These are phyloP conservation scores for Oreochromis spilurus DNA, from an alignment of 2,113 vertebrate species.

Conservation along the genomic window DNA sequence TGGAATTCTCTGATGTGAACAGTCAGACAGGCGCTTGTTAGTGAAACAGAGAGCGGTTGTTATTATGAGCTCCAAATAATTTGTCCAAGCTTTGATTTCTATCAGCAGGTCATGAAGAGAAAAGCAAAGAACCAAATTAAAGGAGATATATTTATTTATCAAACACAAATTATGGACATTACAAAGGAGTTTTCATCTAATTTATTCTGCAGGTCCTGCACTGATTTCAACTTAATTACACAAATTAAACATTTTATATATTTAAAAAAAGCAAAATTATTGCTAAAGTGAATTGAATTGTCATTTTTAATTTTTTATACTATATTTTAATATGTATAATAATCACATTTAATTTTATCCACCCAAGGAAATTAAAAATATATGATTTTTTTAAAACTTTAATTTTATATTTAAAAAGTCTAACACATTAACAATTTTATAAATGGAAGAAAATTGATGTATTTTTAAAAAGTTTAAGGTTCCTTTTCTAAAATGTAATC, in stretches of 20 bases:
- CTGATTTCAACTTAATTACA: neutral
- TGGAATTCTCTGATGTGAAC: neutral
- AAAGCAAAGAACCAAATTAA: neutral
- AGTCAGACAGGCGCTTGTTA: neutral
- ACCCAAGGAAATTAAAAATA: neutral
- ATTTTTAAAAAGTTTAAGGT: neutral
- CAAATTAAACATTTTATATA: neutral
- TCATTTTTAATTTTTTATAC: neutral
- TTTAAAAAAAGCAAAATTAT: neutral
- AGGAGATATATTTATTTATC: rapidly evolving
- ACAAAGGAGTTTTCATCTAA: neutral
- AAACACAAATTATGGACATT: neutral
- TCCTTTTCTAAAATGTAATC: neutral
- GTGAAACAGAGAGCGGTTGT: neutral
- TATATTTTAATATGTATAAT: neutral
- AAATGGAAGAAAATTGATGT: neutral
- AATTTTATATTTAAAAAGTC: neutral
- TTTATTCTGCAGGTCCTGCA: neutral
- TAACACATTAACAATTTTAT: neutral
- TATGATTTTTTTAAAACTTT: neutral
- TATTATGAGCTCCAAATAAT: neutral
- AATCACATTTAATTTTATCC: neutral
- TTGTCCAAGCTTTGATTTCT: rapidly evolving
- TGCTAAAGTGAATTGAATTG: neutral
- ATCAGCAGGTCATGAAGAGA: neutral